Conservation (phyloP, 2,113 vertebrate species). For the Catagonus wagneri region DNA sequence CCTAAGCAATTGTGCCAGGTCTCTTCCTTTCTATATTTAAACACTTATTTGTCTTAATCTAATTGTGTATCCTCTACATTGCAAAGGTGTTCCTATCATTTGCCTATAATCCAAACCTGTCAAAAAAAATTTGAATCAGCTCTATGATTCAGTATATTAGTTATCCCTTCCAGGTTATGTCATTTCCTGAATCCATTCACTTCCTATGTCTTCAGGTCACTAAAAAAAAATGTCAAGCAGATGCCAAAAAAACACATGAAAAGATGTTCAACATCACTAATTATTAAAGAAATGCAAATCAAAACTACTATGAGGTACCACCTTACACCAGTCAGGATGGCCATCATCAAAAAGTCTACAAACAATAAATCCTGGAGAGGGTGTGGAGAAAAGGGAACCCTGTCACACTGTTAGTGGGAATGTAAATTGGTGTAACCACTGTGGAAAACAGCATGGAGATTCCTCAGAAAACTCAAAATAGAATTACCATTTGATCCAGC, state of each 20-base stretch:
- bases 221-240: not conserved
- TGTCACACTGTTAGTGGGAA: too few species aligned
- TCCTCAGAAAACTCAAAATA: too few species aligned
- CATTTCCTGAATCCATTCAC: conserved; percentile 23
- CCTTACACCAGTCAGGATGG: too few species aligned
- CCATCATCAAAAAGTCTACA: too few species aligned
- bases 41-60: conserved; percentile 3
- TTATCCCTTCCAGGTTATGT: not conserved
- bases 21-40: conserved; percentile 22
- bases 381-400: too few species aligned
- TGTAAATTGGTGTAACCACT: too few species aligned
- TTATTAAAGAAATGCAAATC: too few species aligned
- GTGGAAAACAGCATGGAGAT: too few species aligned
- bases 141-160: not conserved
- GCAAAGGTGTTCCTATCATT: not conserved
- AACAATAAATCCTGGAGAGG: too few species aligned
- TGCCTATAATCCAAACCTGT: conserved; percentile 34
- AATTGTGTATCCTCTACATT: not conserved
- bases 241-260: not conserved
- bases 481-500: too few species aligned
- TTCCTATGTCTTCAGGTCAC: not conserved
- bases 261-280: too few species aligned
- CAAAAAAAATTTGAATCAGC: conserved; percentile 42
- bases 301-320: too few species aligned
- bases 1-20: not conserved